These are phyloP conservation scores for Acrobasis repandana DNA, from an alignment of 2,888 invertebrate species.

Conservation along the genomic window DNA sequence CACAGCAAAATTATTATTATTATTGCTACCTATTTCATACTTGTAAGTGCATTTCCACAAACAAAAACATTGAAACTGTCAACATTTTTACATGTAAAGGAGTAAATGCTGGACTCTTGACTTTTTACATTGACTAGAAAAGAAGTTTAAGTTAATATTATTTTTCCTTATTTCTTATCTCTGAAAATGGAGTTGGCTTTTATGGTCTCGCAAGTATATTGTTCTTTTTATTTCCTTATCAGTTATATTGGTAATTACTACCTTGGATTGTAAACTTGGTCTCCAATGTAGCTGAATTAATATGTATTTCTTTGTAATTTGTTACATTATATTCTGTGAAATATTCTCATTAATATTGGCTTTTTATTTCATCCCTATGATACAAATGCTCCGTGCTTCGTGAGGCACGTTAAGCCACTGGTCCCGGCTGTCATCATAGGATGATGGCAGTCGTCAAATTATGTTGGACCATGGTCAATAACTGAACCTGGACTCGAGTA, in stretches of 20 bases:
- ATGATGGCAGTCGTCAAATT: too few relatives aligned
- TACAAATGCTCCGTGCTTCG: too few relatives aligned
- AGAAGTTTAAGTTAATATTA: constrained; percentile 67
- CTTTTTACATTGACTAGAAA: constrained; percentile 77
- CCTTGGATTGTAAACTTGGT: constrained; percentile 78
- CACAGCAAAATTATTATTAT: constrained; percentile 56
- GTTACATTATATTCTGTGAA: constrained; percentile 75
- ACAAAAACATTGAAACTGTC: constrained; percentile 80
- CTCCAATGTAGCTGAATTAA: constrained; percentile 66
- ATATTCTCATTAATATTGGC: constrained; percentile 49
- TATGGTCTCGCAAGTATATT: constrained; percentile 66
- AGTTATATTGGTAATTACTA: constrained; percentile 63
- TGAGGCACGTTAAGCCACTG: too few relatives aligned
- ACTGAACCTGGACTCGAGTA: too few relatives aligned
- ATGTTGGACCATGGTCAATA: too few relatives aligned
- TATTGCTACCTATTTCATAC: not conserved
- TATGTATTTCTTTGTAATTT: constrained; percentile 63
- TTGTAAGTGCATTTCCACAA: constrained; percentile 70
- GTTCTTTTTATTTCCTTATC: constrained; percentile 61
- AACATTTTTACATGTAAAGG: constrained; percentile 73
- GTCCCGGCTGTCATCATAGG: too few relatives aligned
- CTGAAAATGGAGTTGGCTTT: constrained; percentile 68
- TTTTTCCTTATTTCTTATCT: constrained; percentile 57
- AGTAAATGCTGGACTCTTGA: constrained; percentile 63
- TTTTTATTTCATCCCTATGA: constrained; percentile 5